Conservation (phyloP, 2,888 invertebrate genomes). For the Diarsia mendica region DNA sequence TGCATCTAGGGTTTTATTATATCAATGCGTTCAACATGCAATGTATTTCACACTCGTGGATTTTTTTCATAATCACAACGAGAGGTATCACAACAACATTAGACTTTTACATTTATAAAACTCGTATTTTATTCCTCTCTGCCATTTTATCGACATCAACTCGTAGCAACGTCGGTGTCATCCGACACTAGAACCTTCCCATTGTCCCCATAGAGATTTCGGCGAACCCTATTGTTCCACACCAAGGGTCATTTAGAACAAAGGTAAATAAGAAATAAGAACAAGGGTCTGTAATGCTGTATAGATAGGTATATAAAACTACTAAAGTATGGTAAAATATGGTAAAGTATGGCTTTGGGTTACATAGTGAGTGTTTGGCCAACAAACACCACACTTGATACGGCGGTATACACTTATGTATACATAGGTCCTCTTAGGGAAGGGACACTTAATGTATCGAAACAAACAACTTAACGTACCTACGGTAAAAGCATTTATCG, state of each 20-base stretch:
- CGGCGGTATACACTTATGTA: neutral
- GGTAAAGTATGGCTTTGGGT: conserved; percentile 33
- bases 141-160: neutral
- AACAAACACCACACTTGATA: conserved; percentile 34
- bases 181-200: conserved; percentile 4
- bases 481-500: neutral
- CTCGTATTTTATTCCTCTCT: neutral
- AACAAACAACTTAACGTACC: neutral
- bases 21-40: too few relatives aligned
- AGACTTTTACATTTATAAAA: neutral
- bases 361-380: conserved; percentile 5
- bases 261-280: conserved; percentile 29
- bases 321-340: conserved; percentile 23
- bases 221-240: conserved; percentile 9
- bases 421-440: neutral
- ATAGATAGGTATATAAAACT: conserved; percentile 13
- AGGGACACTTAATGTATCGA: neutral
- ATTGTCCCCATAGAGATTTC: conserved; percentile 23
- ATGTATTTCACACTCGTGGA: too few relatives aligned
- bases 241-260: conserved; percentile 18
- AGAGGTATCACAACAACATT: too few relatives aligned
- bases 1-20: too few relatives aligned
- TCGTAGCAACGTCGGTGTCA: conserved; percentile 11
- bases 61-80: too few relatives aligned
- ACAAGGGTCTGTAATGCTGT: conserved; percentile 3